phyloP scores from a whole-genome alignment of 2,888 invertebrate genomes.

The Linhomoeus sp. region DNA sequence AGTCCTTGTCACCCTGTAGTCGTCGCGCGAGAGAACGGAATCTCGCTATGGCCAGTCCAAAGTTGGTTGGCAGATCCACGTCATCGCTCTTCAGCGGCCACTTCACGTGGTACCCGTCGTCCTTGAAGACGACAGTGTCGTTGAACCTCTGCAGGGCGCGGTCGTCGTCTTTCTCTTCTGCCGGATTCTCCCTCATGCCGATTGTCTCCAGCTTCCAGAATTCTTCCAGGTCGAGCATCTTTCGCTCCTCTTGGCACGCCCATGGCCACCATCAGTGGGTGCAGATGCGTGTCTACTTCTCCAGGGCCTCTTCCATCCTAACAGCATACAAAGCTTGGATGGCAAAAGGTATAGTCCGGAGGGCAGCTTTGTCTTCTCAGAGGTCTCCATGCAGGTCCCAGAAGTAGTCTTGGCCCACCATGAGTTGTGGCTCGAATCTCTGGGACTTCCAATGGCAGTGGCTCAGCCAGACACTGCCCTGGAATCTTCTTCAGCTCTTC shows the following conservation, averaged over 20 bases:
- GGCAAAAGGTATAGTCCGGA: no score
- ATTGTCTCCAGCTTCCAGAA: slow-evolving; percentile 1
- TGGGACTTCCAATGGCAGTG: no score
- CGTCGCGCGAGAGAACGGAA: not conserved
- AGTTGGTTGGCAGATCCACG: not conserved
- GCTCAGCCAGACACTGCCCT: no score
- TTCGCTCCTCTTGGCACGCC: no score
- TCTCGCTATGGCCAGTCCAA: not conserved
- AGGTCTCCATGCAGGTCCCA: no score
- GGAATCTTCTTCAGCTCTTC: no score
- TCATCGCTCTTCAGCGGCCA: slow-evolving; percentile 2
- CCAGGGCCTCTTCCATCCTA: not conserved
- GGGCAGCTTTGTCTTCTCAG: no score
- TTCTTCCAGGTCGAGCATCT: not conserved
- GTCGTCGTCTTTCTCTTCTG: not conserved
- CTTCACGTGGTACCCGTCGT: not conserved
- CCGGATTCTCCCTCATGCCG: not conserved
- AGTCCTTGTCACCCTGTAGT: not conserved
- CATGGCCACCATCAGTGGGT: no score
- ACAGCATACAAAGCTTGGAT: no score
- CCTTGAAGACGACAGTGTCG: not conserved
- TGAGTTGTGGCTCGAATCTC: no score
- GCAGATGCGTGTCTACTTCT: not conserved
- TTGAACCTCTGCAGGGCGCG: not conserved
- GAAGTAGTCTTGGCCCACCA: no score